phyloP scores from a whole-genome alignment of 35 echinoderm and acorn worm species.

The Patiria miniata region DNA sequence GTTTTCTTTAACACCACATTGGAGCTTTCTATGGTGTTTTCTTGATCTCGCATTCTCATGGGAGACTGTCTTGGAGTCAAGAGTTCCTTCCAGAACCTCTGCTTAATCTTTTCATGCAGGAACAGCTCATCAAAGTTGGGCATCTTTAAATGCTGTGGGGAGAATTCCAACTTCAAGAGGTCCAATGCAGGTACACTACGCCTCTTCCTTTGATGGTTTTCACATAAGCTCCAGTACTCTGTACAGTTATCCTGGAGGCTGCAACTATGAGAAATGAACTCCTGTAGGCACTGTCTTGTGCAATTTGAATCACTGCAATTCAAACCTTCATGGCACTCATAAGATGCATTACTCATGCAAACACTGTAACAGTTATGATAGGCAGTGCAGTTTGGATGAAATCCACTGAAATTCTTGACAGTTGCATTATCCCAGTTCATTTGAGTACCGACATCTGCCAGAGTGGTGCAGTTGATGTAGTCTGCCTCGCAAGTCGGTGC shows the following conservation, averaged over 20 bases:
- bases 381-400: slow-evolving; percentile 3
- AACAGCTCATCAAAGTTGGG: neutral
- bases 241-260: slow-evolving; percentile 20
- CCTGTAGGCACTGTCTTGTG: neutral
- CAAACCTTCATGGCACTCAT: neutral
- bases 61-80: neutral
- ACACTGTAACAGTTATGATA: neutral
- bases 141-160: neutral
- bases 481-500: neutral
- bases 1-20: too few species aligned
- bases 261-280: slow-evolving; percentile 21
- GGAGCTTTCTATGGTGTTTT: too few species aligned
- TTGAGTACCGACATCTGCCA: neutral
- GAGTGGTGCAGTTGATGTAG: neutral
- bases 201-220: neutral
- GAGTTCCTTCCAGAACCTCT: neutral
- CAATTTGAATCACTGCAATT: slow-evolving; percentile 23
- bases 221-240: neutral
- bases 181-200: neutral
- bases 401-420: neutral
- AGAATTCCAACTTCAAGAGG: neutral
- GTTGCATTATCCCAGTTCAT: neutral
- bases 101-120: neutral
- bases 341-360: neutral
- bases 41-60: neutral